phyloP scores from a whole-genome alignment of 1,140 invertebrate species.

The Ridgeia piscesae region DNA sequence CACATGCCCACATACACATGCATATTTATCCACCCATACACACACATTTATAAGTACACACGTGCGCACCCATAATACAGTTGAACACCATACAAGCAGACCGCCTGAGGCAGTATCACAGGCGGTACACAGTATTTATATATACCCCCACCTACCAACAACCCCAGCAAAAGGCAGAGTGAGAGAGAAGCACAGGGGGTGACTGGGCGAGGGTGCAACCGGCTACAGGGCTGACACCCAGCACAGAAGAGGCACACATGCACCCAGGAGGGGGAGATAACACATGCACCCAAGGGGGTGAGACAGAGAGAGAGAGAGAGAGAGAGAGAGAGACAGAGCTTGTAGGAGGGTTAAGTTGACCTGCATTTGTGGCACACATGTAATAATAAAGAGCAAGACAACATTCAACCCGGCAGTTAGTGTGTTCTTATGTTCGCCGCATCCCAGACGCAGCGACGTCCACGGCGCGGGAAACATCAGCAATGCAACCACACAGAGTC shows the following conservation, averaged over 20 bases:
- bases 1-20: background rate
- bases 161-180: background rate
- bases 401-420: background rate
- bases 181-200: background rate
- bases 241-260: background rate
- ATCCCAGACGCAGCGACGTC: background rate
- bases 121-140: background rate
- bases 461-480: background rate
- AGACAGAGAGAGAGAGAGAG: background rate
- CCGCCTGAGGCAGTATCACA: background rate
- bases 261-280: background rate
- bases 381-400: conserved; percentile 6
- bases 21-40: background rate
- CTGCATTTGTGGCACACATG: background rate
- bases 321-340: background rate
- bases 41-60: background rate
- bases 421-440: background rate
- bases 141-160: background rate
- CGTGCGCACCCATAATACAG: background rate
- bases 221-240: background rate
- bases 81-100: background rate
- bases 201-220: background rate
- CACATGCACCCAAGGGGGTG: background rate
- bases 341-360: background rate
- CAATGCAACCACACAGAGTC: background rate